Percentiles rank a stretch among this genome's conserved stretches.
Conservation (phyloP, 1,140 invertebrate genomes). For the Rhopalosiphum maidis region DNA sequence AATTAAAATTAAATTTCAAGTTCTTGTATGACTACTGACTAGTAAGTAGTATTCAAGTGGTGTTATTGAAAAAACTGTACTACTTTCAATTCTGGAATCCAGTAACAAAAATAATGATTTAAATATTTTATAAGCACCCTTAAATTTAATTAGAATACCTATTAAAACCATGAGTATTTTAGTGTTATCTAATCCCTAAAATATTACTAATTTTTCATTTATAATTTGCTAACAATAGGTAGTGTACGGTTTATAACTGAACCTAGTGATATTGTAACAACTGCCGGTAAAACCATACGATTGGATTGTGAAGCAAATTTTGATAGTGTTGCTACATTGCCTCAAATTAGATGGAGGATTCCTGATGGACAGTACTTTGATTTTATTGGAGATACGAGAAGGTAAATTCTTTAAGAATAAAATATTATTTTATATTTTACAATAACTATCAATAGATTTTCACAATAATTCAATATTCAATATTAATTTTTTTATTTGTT, state of each 20-base stretch:
- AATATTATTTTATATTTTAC: background rate
- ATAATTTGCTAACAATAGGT: background rate
- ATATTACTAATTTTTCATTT: background rate
- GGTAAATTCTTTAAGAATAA: constrained; percentile 47
- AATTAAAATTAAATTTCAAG: too few relatives aligned
- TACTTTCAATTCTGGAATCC: too few relatives aligned
- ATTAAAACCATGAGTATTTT: background rate
- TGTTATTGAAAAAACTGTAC: too few relatives aligned
- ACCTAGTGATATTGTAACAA: constrained; percentile 58
- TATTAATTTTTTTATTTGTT: background rate
- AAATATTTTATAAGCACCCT: too few relatives aligned
- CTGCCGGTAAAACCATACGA: constrained; percentile 62
- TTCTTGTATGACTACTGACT: too few relatives aligned
- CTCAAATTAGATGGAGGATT: constrained; percentile 55
- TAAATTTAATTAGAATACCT: too few relatives aligned
- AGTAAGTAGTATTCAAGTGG: too few relatives aligned
- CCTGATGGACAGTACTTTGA: constrained; percentile 43
- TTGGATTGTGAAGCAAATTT: constrained; percentile 60
- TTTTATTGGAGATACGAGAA: constrained; percentile 46
- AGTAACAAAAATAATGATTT: too few relatives aligned
- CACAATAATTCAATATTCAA: background rate
- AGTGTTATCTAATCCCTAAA: background rate
- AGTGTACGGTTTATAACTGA: constrained; percentile 54
- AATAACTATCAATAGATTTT: background rate
- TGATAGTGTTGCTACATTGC: constrained; percentile 57